Evolutionary conservation across 1,140 invertebrate genomes (phyloP).

Genomic region (Drosophila ercepeae): DNA sequence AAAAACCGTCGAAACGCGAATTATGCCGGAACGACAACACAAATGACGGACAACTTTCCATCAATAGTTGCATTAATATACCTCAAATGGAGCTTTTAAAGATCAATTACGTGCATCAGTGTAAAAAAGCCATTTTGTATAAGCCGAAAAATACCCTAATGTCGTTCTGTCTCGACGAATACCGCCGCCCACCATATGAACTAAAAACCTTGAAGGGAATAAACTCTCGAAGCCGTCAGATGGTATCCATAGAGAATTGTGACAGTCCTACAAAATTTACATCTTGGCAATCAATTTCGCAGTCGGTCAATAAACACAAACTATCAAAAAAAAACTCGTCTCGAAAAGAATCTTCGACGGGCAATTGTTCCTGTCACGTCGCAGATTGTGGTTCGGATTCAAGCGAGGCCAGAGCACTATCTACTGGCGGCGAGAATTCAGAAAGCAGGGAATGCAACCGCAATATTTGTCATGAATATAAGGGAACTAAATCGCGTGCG

Average conservation of each 20-base stretch:
- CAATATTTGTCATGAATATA: constrained; percentile 20
- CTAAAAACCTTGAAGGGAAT: background rate
- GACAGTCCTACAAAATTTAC: constrained; percentile 55
- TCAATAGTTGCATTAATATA: constrained; percentile 38
- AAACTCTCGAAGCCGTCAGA: background rate
- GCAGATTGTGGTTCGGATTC: constrained; percentile 8
- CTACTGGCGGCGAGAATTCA: constrained; percentile 54
- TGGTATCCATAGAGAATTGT: background rate
- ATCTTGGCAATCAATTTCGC: constrained; percentile 63
- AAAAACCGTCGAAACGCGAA: constrained; percentile 33
- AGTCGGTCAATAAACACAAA: constrained; percentile 6
- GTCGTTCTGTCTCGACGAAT: constrained; percentile 32
- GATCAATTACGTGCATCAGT: constrained; percentile 78
- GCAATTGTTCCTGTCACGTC: background rate
- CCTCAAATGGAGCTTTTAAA: constrained; percentile 79
- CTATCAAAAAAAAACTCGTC: constrained; percentile 6
- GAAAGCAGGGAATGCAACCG: constrained; percentile 61
- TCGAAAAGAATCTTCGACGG: background rate
- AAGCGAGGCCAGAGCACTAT: constrained; percentile 31
- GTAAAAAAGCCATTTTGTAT: constrained; percentile 69
- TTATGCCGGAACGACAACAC: constrained; percentile 54
- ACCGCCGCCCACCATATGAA: constrained; percentile 24
- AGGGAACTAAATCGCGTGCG: constrained; percentile 59
- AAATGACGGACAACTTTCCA: constrained; percentile 57
- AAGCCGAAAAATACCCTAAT: constrained; percentile 43